Base-by-base conservation (phyloP, 2,797 vertebrate species). In the Acanthiza pusilla region DNA sequence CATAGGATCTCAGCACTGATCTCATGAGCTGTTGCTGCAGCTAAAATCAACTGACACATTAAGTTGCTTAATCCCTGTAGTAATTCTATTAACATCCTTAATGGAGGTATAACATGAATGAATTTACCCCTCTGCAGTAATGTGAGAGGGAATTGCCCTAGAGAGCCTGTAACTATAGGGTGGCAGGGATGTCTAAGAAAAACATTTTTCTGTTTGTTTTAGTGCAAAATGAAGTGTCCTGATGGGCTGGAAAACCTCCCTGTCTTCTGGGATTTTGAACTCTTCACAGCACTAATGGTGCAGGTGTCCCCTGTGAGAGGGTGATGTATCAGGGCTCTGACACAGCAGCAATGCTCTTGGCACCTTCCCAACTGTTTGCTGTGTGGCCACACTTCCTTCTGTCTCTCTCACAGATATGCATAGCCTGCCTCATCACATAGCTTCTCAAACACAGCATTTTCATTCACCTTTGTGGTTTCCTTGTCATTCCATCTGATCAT, bases 41-140 rank as follows among this genome's bases (percentile, higher is more conserved):
- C 71, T 91, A 66, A 63, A 84, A 82, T 67, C 79, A 82, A 60
- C 50, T 57, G 45, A 85, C 36, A 85, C 53, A 43, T 79, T 91
- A 91, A 87, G 20, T 57, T 85, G 76, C 94, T 91, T 85, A 94
- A 93, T 93, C 74, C 88, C 93, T 94, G 67, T 79, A 93, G 58
- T 94, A 91, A 96, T 94, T 92, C 73, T 63, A 89, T 91, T 94
- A 96, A 92, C 71, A 79, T 82, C 74, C 60, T 93, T 91, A 87
- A 77, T 88, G 65, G 71, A 96, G 68, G 55, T 94, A 58, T 57
- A 91, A 75, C 55, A 83, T 20, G 66, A 75, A 70, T 90, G 60
- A 86, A 92, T 88, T 83, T 88, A 65, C 81, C 74, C 68, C 73
- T 85, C 71, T 50, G 48, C 62, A 57, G 73, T 76, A 65, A 57